These are phyloP conservation scores for Chiloscyllium punctatum DNA, from an alignment of 2,797 vertebrate species.

Conservation along the genomic window DNA sequence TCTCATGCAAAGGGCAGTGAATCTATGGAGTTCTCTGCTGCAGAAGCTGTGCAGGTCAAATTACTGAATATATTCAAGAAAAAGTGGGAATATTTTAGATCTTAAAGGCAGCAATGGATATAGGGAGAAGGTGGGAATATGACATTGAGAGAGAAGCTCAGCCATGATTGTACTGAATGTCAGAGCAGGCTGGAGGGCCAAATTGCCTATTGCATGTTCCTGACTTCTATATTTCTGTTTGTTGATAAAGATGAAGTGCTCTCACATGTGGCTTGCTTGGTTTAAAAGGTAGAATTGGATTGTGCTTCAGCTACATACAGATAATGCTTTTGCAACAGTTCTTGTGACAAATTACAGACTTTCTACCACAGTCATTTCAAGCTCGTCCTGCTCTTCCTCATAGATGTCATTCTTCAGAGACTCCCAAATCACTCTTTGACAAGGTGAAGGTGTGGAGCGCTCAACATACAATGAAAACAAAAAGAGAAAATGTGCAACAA, in stretches of 20 bases:
- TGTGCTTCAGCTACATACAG: not conserved
- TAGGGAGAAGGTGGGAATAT: too few species aligned
- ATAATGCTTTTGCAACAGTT: not conserved
- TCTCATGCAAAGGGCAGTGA: too few species aligned
- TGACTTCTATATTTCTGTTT: too few species aligned
- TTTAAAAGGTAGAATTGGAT: not conserved
- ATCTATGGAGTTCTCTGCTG: too few species aligned
- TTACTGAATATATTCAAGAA: too few species aligned
- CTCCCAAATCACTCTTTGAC: not conserved
- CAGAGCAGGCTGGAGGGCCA: too few species aligned
- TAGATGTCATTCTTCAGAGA: not conserved
- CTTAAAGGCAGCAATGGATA: too few species aligned
- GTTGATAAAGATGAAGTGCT: not conserved
- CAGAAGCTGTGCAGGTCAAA: too few species aligned
- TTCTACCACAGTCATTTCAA: not conserved
- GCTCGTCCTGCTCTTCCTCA: not conserved
- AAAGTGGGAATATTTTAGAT: too few species aligned
- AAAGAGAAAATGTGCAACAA: not conserved
- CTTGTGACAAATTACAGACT: not conserved
- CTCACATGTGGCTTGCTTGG: not conserved
- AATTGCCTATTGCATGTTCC: too few species aligned
- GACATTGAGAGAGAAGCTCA: too few species aligned
- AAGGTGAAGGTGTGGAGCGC: not conserved
- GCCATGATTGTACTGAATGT: too few species aligned
- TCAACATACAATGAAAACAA: not conserved